phyloP scores from a whole-genome alignment of 2,797 vertebrate species.

The Arrhamphus sclerolepis region DNA sequence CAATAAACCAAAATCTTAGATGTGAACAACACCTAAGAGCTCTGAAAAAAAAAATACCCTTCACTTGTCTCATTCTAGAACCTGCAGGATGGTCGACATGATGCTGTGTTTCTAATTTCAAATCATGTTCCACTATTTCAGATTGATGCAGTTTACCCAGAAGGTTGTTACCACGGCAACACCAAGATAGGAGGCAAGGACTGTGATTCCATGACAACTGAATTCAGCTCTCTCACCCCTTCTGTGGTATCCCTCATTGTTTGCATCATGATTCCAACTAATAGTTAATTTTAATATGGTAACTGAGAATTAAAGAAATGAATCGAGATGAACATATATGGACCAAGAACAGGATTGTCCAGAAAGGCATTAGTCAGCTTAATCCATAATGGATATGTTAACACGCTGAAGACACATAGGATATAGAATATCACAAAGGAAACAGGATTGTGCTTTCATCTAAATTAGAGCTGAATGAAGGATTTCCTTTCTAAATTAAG shows the following conservation, averaged over 20 bases:
- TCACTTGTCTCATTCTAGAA: slow-evolving; percentile 7
- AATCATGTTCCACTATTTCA: slow-evolving; percentile 74
- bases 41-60: neutral
- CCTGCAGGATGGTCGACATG: slow-evolving; percentile 17
- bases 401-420: neutral
- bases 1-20: slow-evolving; percentile 7
- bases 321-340: neutral
- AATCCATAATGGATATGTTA: too few relatives aligned
- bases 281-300: slow-evolving; percentile 31
- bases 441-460: neutral
- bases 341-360: neutral
- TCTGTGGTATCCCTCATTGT: slow-evolving; percentile 47
- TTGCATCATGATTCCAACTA: slow-evolving; percentile 25
- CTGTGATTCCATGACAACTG: slow-evolving; percentile 77
- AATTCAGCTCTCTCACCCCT: slow-evolving; percentile 62
- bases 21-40: neutral
- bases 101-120: slow-evolving; percentile 74
- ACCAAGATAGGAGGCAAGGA: slow-evolving; percentile 65
- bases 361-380: neutral
- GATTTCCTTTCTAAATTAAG: neutral
- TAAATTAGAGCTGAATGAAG: neutral
- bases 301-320: slow-evolving; percentile 8
- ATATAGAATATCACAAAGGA: neutral
- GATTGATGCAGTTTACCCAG: slow-evolving; percentile 74
- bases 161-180: slow-evolving; percentile 83